These are phyloP conservation scores for Peribatodes rhomboidaria DNA, from an alignment of 2,888 invertebrate species.

Conservation along the genomic window DNA sequence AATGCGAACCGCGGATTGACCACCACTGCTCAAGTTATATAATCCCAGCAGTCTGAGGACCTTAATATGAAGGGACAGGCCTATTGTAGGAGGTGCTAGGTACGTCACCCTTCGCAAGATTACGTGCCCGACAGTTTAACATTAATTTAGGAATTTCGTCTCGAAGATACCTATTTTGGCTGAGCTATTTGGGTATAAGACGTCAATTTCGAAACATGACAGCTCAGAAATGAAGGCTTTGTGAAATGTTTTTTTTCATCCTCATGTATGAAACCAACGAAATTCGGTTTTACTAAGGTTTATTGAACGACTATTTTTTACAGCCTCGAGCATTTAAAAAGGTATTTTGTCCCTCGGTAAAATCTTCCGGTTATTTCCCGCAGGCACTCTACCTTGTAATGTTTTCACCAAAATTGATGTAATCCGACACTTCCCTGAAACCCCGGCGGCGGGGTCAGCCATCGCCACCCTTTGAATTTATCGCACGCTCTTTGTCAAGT, in stretches of 20 bases:
- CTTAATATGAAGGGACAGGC: constrained; percentile 78
- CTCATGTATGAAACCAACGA: background rate
- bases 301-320: constrained; percentile 1
- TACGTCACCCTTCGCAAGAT: constrained; percentile 73
- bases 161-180: constrained; percentile 56
- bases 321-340: constrained; percentile 10
- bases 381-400: constrained; percentile 23
- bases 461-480: constrained; percentile 66
- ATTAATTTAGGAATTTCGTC: constrained; percentile 74
- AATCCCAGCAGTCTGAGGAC: constrained; percentile 53
- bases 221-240: constrained; percentile 10
- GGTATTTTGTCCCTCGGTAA: constrained; percentile 3
- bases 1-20: constrained; percentile 4
- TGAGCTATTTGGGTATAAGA: constrained; percentile 31
- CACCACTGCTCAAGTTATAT: constrained; percentile 22
- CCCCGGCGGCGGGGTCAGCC: constrained; percentile 57
- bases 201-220: constrained; percentile 34
- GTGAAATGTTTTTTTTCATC: background rate
- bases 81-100: constrained; percentile 76
- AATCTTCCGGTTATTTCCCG: constrained; percentile 11
- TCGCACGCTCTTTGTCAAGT: constrained; percentile 72
- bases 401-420: constrained; percentile 30
- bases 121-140: constrained; percentile 69
- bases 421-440: constrained; percentile 55
- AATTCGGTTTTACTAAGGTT: background rate